Conservation (phyloP, 1,140 invertebrate genomes). For the Campodea augens region DNA sequence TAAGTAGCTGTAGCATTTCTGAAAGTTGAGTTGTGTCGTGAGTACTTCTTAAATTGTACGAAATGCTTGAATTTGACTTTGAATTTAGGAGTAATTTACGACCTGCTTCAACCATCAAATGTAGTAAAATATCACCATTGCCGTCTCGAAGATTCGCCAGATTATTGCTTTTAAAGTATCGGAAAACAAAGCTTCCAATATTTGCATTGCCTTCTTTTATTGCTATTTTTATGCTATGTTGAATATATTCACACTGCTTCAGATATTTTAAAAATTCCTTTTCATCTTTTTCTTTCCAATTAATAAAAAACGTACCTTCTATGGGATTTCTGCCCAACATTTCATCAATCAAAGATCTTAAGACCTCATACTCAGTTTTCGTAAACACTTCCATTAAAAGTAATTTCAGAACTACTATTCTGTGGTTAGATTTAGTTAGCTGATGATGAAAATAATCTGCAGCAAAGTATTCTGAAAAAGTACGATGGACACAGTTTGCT, state of each 20-base stretch:
- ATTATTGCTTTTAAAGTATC: too few relatives aligned
- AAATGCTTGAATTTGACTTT: too few relatives aligned
- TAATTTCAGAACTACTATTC: background rate
- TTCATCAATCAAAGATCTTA: slow-evolving; percentile 2
- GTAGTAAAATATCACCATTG: too few relatives aligned
- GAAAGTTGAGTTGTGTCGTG: too few relatives aligned
- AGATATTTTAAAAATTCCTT: background rate
- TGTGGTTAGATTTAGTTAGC: background rate
- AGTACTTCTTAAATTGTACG: too few relatives aligned
- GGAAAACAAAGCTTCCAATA: too few relatives aligned
- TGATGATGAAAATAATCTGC: slow-evolving; percentile 4
- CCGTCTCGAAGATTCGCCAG: too few relatives aligned
- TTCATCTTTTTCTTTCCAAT: background rate
- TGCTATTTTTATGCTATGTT: too few relatives aligned
- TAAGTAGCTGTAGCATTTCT: background rate
- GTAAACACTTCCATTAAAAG: background rate
- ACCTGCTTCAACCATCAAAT: too few relatives aligned
- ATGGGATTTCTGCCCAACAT: background rate
- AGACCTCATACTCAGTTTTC: slow-evolving; percentile 1
- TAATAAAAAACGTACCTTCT: background rate
- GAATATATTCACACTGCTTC: too few relatives aligned
- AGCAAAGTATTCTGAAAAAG: slow-evolving; percentile 10
- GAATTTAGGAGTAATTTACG: too few relatives aligned
- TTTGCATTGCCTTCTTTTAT: too few relatives aligned
- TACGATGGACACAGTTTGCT: slow-evolving; percentile 4